phyloP scores from a whole-genome alignment of 2,113 vertebrate species.

The Bos taurus region DNA sequence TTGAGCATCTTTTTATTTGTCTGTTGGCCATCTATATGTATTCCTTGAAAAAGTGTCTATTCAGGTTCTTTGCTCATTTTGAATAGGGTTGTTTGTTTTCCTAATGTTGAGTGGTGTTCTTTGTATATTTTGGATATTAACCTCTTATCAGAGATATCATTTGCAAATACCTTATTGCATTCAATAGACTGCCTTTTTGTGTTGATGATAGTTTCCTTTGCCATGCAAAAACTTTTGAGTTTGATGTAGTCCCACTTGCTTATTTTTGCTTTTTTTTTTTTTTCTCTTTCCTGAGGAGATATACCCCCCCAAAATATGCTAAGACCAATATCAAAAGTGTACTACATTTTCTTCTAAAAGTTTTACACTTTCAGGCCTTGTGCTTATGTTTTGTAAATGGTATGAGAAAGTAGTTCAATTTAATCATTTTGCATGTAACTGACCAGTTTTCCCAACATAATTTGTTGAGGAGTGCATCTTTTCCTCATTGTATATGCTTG shows the following conservation, averaged over 20 bases:
- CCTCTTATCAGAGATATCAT: neutral
- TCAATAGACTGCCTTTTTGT: neutral
- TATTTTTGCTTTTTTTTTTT: neutral
- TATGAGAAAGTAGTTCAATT: neutral
- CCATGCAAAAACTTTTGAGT: neutral
- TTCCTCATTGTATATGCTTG: neutral
- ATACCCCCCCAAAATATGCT: neutral
- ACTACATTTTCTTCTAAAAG: neutral
- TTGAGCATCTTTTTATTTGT: neutral
- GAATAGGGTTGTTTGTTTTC: neutral
- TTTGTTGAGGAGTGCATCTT: neutral
- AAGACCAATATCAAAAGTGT: neutral
- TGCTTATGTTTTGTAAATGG: neutral
- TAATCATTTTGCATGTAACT: neutral
- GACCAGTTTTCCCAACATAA: neutral
- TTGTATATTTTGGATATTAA: neutral
- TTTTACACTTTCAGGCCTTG: neutral
- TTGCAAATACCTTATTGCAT: neutral
- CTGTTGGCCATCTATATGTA: neutral
- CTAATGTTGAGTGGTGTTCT: neutral
- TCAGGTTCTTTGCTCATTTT: neutral
- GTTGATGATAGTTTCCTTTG: neutral
- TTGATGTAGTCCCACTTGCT: neutral
- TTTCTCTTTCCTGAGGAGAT: neutral
- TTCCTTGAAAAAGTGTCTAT: neutral